Conservation (phyloP, 1,140 invertebrate genomes). For the Bathynomus jamesi region DNA sequence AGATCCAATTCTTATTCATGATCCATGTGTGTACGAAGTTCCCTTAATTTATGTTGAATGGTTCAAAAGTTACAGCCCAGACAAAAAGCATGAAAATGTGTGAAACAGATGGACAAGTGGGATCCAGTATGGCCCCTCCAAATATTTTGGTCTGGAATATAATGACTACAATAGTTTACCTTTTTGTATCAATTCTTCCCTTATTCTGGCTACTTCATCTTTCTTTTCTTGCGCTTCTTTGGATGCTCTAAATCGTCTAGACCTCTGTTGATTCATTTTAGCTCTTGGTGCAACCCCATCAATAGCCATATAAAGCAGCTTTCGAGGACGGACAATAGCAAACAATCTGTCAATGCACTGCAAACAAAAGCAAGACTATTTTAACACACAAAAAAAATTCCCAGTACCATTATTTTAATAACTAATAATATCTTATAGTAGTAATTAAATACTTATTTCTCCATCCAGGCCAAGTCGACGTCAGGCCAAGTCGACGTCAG, state of each 20-base stretch:
- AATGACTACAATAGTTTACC: constrained; percentile 18
- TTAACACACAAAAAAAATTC: neutral
- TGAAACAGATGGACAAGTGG: no score
- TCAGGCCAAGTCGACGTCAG: no score
- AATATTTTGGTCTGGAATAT: no score
- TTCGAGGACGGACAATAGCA: constrained; percentile 86
- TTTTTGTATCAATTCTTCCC: constrained; percentile 42
- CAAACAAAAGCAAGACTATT: neutral
- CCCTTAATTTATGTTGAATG: no score
- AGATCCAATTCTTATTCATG: no score
- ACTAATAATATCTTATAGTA: neutral
- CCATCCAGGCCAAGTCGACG: no score
- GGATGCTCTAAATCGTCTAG: constrained; percentile 88
- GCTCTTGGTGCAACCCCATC: constrained; percentile 73
- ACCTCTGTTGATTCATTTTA: constrained; percentile 99
- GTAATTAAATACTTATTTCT: neutral
- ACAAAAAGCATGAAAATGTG: no score
- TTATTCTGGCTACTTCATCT: constrained; percentile 69
- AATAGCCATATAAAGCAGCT: constrained; percentile 97
- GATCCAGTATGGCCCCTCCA: no score
- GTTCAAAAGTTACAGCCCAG: no score
- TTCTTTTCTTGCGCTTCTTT: constrained; percentile 91
- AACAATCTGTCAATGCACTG: constrained; percentile 91
- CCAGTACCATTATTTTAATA: no score
- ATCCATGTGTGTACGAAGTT: no score